Percentiles rank a stretch among this genome's conserved stretches.
Evolutionary conservation across 2,888 invertebrate genomes (phyloP).

Genomic region (Eudasyphora cyanicolor): DNA sequence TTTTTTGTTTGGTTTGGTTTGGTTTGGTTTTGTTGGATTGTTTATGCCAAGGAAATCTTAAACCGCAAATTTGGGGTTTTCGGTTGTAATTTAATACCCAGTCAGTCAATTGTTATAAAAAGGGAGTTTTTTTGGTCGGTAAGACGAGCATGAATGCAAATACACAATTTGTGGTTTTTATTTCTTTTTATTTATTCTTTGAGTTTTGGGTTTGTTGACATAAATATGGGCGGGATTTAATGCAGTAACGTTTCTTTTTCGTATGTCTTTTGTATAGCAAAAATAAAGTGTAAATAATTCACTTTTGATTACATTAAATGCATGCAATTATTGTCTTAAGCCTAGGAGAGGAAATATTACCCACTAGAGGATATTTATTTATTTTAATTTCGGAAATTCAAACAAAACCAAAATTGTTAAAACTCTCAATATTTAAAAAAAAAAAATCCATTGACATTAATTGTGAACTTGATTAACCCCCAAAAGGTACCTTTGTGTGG

Average conservation of each 20-base stretch:
- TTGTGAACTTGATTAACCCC: no score
- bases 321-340: neutral
- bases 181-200: no score
- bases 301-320: neutral
- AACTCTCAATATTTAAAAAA: no score
- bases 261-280: neutral
- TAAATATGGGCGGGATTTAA: neutral
- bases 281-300: neutral
- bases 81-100: constrained; percentile 24
- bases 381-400: no score
- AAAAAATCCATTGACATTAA: no score
- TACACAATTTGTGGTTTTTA: neutral
- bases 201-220: neutral
- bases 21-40: no score
- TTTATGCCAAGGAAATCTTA: constrained; percentile 13
- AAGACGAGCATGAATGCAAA: neutral
- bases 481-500: no score
- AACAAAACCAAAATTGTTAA: no score
- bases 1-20: no score
- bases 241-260: no score
- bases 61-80: constrained; percentile 22
- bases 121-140: neutral
- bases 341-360: no score
- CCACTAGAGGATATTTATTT: no score
- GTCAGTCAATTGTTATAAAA: constrained; percentile 56